Percentiles rank a stretch among this genome's conserved stretches.
Conservation (phyloP, 1,140 invertebrate species). For the Scylla paramamosain region DNA sequence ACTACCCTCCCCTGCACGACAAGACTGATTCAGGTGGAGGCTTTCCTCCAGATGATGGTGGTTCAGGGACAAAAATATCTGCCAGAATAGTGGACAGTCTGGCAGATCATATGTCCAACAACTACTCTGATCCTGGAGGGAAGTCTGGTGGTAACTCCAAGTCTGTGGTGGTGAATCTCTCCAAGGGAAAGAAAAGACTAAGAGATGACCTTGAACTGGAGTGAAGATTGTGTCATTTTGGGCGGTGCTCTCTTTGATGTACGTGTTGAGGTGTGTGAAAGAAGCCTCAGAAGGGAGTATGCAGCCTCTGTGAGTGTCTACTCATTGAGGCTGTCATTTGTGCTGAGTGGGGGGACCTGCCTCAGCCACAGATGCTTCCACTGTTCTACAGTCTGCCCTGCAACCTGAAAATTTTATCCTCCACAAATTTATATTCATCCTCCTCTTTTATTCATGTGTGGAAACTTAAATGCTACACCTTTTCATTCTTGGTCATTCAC, state of each 20-base stretch:
- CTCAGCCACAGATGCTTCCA: conserved; percentile 67
- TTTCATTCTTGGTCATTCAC: neutral
- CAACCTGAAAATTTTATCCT: conserved; percentile 38
- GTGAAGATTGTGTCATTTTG: conserved; percentile 52
- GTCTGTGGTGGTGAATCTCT: conserved; percentile 67
- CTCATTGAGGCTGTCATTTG: conserved; percentile 47
- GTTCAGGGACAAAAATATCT: conserved; percentile 65
- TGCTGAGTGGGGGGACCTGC: conserved; percentile 74
- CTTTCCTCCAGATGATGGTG: conserved; percentile 66
- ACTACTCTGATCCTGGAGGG: conserved; percentile 71
- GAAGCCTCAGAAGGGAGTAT: conserved; percentile 44
- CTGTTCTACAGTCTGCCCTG: conserved; percentile 46
- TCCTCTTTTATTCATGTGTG: neutral
- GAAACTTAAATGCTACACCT: neutral
- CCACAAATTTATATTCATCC: neutral
- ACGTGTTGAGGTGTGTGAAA: conserved; percentile 47
- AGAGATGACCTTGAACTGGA: conserved; percentile 75
- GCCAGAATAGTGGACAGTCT: conserved; percentile 66
- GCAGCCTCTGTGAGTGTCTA: neutral
- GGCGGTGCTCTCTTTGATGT: conserved; percentile 45
- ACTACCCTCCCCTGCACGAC: conserved; percentile 61
- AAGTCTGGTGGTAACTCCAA: conserved; percentile 32
- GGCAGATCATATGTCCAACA: conserved; percentile 60
- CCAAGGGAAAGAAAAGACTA: conserved; percentile 69
- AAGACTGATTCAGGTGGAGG: conserved; percentile 60